Conservation (phyloP, 2,113 vertebrate genomes). For the Epinephelus cyanopodus region DNA sequence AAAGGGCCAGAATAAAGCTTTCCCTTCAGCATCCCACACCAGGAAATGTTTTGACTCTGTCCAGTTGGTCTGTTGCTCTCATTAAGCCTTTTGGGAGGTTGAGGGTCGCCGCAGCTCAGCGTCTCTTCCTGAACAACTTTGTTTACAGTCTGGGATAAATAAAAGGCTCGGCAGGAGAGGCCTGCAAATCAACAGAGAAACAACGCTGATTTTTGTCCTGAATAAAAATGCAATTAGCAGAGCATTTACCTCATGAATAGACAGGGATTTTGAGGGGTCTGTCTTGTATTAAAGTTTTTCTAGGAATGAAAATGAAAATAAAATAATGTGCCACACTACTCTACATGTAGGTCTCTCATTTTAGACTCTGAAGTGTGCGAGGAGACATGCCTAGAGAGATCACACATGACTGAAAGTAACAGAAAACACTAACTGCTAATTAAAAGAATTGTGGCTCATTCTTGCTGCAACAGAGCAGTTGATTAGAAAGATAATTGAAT, state of each 20-base stretch:
- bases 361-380: conserved; percentile 9
- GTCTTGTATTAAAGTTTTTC: neutral
- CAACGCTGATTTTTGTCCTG: neutral
- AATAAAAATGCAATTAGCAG: conserved; percentile 30
- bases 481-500: conserved; percentile 83
- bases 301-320: neutral
- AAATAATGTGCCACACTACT: neutral
- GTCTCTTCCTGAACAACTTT: conserved; percentile 58
- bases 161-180: conserved; percentile 28
- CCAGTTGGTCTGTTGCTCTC: conserved; percentile 60
- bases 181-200: neutral
- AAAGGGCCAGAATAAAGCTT: conserved; percentile 4
- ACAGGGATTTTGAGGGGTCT: conserved; percentile 21
- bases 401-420: conserved; percentile 41
- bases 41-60: conserved; percentile 41
- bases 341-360: neutral
- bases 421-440: conserved; percentile 66
- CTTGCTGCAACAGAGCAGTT: conserved; percentile 56
- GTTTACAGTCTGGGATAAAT: conserved; percentile 59
- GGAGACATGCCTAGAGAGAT: conserved; percentile 36
- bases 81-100: conserved; percentile 55
- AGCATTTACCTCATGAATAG: conserved; percentile 11
- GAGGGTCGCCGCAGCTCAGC: conserved; percentile 19
- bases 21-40: conserved; percentile 33
- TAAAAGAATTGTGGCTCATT: conserved; percentile 58